These are phyloP conservation scores for Pseudotriccus pelzelni DNA, from an alignment of 2,797 vertebrate species.

Conservation along the genomic window DNA sequence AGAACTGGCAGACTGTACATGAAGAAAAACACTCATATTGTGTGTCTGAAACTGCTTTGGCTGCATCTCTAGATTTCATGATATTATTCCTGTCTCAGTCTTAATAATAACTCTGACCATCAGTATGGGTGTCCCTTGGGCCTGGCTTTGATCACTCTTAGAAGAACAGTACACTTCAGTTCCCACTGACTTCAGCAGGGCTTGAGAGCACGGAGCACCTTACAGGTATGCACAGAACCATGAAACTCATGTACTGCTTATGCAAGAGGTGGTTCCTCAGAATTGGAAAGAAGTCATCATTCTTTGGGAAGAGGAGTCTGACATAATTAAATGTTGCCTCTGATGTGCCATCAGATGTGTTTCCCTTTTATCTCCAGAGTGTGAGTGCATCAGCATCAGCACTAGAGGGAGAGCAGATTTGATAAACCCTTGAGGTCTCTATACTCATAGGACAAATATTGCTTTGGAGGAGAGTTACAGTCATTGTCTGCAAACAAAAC, in stretches of 20 bases:
- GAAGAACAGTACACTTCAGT: background rate
- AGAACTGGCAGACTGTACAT: background rate
- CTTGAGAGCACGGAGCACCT: background rate
- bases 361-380: background rate
- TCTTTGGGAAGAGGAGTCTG: background rate
- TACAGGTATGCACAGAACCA: background rate
- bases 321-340: background rate
- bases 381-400: accelerated
- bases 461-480: background rate
- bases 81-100: background rate
- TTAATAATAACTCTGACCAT: background rate
- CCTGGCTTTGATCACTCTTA: background rate
- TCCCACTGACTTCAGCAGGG: background rate
- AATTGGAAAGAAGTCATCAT: background rate
- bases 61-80: background rate
- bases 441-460: background rate
- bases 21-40: background rate
- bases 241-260: accelerated
- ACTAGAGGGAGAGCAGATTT: background rate
- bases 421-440: background rate
- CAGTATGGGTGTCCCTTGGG: background rate
- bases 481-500: background rate
- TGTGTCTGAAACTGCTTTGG: background rate
- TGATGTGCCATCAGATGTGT: background rate
- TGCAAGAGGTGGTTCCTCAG: background rate